These are phyloP conservation scores for Bubalus kerabau DNA, from an alignment of 2,113 vertebrate species.

Conservation along the genomic window DNA sequence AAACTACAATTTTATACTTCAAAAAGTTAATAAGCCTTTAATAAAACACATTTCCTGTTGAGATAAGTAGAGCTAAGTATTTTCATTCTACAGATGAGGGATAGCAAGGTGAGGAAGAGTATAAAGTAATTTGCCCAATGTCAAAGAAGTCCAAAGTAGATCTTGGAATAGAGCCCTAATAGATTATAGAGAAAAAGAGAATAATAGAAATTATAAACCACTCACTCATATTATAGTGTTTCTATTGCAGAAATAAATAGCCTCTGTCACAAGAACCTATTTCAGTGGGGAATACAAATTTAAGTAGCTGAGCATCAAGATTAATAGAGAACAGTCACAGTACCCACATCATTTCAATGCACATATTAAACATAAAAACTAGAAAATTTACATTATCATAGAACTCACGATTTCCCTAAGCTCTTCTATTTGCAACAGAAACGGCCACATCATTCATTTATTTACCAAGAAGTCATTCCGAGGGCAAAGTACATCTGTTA, in stretches of 20 bases:
- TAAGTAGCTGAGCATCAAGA: background rate
- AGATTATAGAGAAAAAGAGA: conserved; percentile 12
- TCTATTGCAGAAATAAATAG: conserved; percentile 12
- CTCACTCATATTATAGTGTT: conserved; percentile 15
- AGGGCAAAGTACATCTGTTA: background rate
- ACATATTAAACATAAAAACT: background rate
- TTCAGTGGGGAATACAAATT: background rate
- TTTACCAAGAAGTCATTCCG: background rate
- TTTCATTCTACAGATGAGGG: background rate
- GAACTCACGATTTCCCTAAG: background rate
- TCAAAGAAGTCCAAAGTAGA: conserved; percentile 26
- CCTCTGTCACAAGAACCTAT: background rate
- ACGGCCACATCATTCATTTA: background rate
- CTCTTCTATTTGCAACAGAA: background rate
- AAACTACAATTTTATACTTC: conserved; percentile 53
- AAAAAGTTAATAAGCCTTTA: conserved; percentile 44
- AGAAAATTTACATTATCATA: background rate
- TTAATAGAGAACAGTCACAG: conserved; percentile 19
- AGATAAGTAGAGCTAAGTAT: conserved; percentile 49
- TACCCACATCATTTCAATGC: background rate
- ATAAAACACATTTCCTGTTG: conserved; percentile 52
- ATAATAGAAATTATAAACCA: conserved; percentile 51
- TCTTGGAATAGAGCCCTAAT: background rate
- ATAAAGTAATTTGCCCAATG: conserved; percentile 35
- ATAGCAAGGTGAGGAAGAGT: conserved; percentile 22